These are phyloP conservation scores for Lindbergichthys nudifrons DNA, from an alignment of 2,797 vertebrate genomes.

Conservation along the genomic window DNA sequence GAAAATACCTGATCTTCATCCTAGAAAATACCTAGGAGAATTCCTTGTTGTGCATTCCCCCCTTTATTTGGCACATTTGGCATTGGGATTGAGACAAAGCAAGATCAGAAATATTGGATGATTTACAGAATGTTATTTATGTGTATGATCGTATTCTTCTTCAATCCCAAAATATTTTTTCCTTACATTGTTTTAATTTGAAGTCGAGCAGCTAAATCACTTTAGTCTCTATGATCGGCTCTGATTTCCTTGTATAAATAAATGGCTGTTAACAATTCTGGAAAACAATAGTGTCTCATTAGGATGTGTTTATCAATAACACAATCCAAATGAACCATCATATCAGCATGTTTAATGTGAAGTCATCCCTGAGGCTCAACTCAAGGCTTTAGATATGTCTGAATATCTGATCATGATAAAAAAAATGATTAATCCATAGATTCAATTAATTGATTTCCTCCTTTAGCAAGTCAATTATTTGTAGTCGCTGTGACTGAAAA, in stretches of 20 bases:
- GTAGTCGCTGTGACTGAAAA: conserved; percentile 15
- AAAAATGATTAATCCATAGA: background rate
- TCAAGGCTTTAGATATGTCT: background rate
- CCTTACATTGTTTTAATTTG: background rate
- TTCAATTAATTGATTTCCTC: background rate
- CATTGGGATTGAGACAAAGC: no score
- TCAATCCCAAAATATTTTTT: background rate
- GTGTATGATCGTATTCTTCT: background rate
- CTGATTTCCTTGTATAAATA: background rate
- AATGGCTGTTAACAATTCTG: background rate
- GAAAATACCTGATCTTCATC: background rate
- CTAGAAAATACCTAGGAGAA: background rate
- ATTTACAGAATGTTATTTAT: no score
- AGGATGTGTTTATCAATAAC: background rate
- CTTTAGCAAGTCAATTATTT: background rate
- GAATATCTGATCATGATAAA: background rate
- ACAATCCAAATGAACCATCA: background rate
- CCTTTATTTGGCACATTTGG: no score
- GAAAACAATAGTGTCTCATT: background rate
- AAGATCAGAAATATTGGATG: no score
- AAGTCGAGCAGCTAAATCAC: background rate
- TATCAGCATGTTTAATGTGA: background rate
- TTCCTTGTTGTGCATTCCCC: no score
- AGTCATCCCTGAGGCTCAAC: background rate
- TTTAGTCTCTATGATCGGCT: background rate